Base-by-base conservation (phyloP, 2,797 vertebrate species). In the Coranthus polyacanthus region DNA sequence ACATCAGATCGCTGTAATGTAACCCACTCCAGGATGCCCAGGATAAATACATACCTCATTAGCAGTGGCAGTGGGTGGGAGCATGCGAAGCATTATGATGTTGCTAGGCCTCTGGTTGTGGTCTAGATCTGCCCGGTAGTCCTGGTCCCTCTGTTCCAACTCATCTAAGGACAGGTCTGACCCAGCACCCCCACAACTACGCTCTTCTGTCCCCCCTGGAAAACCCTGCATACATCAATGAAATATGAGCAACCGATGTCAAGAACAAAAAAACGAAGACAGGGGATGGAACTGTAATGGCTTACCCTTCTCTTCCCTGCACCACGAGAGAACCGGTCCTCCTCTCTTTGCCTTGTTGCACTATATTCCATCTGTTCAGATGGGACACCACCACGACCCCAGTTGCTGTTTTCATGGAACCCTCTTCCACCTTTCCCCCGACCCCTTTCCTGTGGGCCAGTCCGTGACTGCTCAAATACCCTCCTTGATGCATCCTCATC, bases 11-110 rank as follows among this genome's bases (percentile, higher is more conserved):
- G 17, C 1, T 34, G 29, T 5, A 46, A 5, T 55, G 18, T 69
- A 12, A 62, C 51, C 55, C 0, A 37, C 12, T 20, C 37, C 50
- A 24, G 50, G 21, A 17, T 4, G 3, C n/a, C 1, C 38, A n/a
- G 2, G 38, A 9, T 17, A 17, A 5, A 37, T 32, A 81, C 90
- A 38, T 86, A 96, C 96, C 55, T 98, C 96, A 29, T 95, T 96
- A 69, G 95, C 93, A 0, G 95, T 95, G 75, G 95, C 95, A 34
- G 93, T 94, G 26, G 94, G 94, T 20, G 96, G 96, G 75, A 97
- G 93, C 95, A 97, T 97, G 55, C 96, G 93, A 65, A 97, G 93
- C 96, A 97, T 97, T 81, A 98, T 94, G 87, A 98, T 97, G 92
- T 95, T 97, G 90, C 96, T 97, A 79, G 96, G 95, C 29, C 94